Evolutionary conservation across 2,797 vertebrate genomes (phyloP).

Genomic region (Hylomyscus alleni): DNA sequence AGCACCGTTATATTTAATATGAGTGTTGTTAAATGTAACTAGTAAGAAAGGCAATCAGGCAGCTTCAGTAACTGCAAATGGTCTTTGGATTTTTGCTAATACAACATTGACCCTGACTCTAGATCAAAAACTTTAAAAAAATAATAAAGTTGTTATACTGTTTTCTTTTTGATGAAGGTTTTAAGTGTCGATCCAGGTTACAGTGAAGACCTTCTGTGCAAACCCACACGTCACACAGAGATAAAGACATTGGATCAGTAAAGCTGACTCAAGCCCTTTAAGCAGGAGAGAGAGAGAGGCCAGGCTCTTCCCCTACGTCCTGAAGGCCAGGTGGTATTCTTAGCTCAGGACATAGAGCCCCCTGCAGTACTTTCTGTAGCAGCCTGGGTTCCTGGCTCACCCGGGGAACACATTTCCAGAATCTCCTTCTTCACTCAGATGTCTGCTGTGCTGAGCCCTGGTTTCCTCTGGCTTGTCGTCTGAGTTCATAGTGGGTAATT

Average conservation of each 20-base stretch:
- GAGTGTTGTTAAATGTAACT: neutral
- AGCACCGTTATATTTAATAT: neutral
- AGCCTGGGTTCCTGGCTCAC: too few species aligned
- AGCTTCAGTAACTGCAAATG: neutral
- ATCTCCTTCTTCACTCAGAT: too few species aligned
- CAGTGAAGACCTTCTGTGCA: neutral
- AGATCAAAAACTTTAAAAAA: neutral
- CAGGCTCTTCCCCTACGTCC: neutral
- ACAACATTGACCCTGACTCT: neutral
- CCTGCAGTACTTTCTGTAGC: too few species aligned
- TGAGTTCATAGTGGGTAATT: too few species aligned
- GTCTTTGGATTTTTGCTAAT: neutral
- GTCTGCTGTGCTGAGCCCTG: too few species aligned
- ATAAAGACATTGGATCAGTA: neutral
- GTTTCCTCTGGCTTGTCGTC: too few species aligned
- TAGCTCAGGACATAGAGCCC: too few species aligned
- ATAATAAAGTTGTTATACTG: neutral
- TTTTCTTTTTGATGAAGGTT: neutral
- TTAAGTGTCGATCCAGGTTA: neutral
- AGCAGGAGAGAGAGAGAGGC: too few species aligned
- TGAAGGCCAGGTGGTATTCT: too few species aligned
- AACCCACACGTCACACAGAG: too few species aligned
- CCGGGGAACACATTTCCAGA: too few species aligned
- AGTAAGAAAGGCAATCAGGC: neutral
- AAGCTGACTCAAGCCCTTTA: too few species aligned